These are phyloP conservation scores for Phaethornis superciliosus DNA, from an alignment of 2,113 vertebrate species.

Conservation along the genomic window DNA sequence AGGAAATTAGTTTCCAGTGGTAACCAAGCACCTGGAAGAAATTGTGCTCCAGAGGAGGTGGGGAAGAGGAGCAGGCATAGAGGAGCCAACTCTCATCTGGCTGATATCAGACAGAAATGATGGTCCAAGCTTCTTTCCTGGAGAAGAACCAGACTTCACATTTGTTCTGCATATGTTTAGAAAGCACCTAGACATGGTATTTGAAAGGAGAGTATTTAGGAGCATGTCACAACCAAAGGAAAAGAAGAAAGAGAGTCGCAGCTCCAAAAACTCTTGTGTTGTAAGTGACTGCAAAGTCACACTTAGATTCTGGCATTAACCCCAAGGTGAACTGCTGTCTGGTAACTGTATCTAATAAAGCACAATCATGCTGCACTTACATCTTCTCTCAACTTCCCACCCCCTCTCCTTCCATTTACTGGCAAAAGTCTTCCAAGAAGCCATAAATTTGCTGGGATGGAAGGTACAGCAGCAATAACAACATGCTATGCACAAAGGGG, in stretches of 20 bases:
- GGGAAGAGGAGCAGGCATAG: neutral
- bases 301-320: neutral
- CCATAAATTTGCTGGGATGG: neutral
- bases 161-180: conserved; percentile 11
- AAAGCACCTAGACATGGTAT: conserved; percentile 5
- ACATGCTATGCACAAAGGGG: neutral
- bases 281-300: neutral
- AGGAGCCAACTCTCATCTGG: neutral
- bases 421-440: neutral
- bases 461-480: neutral
- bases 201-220: neutral
- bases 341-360: neutral
- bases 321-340: neutral
- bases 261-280: neutral
- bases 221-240: neutral
- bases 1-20: neutral
- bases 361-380: neutral
- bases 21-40: neutral
- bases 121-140: neutral
- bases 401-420: neutral
- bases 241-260: neutral
- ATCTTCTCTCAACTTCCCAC: neutral
- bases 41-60: neutral
- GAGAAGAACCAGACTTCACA: neutral
- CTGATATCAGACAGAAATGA: neutral